Base-by-base conservation (phyloP, 2,113 vertebrate genomes). In the Sinosuthora webbiana region DNA sequence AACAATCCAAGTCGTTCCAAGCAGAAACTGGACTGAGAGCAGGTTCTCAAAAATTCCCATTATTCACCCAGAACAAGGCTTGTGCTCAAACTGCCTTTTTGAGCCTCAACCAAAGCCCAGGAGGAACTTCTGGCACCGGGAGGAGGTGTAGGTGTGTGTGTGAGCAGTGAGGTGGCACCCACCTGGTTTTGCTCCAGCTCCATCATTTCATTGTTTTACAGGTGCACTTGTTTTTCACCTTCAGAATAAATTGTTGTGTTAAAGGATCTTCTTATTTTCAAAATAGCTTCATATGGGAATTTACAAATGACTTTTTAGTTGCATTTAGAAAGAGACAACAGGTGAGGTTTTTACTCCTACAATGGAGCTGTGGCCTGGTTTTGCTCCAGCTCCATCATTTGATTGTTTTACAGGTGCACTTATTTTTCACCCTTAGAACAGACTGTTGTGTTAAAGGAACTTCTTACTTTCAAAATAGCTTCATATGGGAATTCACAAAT, bases 71-170 rank as follows among this genome's bases (percentile, higher is more conserved):
- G 1, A 19, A 44, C 44, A 49, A 41, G 30, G 49, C 53, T 83
- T 25, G 45, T 30, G 11, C 55, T 62, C 12, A 53, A 90, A 39
- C 33, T 17, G 18, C 4, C 13, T n/a, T 55, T 49, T 1, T 15
- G 59, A 86, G 59, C 25, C 64, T 23, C 52, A 63, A 8, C 9
- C 5, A 18, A 50, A 84, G 60, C 39, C 39, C 68, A 56, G 31
- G 1, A 45, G 25, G 30, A 81, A 18, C 19, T 59, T 42, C 31
- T 50, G 76, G 24, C 35, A 20, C 19, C 1, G 35, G 25, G 13
- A 42, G 30, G 19, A 13, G 13, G 5, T 8, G 16, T 0, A 42
- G 45, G 8, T 15, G 16, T 8, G 14, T 8, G 23, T 6, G 31
- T 22, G 25, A 63, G 22, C 27, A 56, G 3, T 4, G 24, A 41